Evolutionary conservation across 64 coral and sea anemone species (phyloP).

Genomic region (Anthopleura sola): DNA sequence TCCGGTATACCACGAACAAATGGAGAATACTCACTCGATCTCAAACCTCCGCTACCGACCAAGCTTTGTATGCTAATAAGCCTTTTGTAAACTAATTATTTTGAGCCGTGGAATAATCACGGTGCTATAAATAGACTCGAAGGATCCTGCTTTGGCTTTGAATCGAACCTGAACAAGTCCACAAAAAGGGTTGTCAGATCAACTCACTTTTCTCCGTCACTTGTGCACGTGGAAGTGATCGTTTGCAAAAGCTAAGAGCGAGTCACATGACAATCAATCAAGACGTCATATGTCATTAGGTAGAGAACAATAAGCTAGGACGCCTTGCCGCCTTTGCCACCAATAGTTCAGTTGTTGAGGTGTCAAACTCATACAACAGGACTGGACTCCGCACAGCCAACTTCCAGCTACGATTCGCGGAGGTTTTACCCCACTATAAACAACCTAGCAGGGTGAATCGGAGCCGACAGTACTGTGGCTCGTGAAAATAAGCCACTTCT

Average conservation of each 20-base stretch:
- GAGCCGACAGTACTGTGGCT: background rate
- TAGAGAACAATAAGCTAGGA: conserved; percentile 80
- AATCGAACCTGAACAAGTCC: background rate
- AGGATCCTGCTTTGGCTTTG: background rate
- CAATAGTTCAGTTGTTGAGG: conserved; percentile 99
- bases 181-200: background rate
- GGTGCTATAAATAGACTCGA: background rate
- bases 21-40: background rate
- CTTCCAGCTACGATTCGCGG: background rate
- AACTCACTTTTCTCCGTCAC: background rate
- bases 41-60: conserved; percentile 16
- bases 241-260: background rate
- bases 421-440: background rate
- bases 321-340: conserved; percentile 61
- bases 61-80: conserved; percentile 26
- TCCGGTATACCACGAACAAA: conserved; percentile 46
- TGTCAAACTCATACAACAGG: conserved; percentile 65
- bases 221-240: conserved; percentile 64
- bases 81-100: conserved; percentile 94
- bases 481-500: background rate
- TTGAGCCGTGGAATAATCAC: conserved; percentile 70
- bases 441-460: conserved; percentile 2
- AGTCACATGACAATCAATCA: conserved; percentile 96
- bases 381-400: conserved; percentile 13
- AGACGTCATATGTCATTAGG: conserved; percentile 94